Base-by-base conservation (phyloP, 64 coral and sea anemone genomes). In the Stylophora pistillata region DNA sequence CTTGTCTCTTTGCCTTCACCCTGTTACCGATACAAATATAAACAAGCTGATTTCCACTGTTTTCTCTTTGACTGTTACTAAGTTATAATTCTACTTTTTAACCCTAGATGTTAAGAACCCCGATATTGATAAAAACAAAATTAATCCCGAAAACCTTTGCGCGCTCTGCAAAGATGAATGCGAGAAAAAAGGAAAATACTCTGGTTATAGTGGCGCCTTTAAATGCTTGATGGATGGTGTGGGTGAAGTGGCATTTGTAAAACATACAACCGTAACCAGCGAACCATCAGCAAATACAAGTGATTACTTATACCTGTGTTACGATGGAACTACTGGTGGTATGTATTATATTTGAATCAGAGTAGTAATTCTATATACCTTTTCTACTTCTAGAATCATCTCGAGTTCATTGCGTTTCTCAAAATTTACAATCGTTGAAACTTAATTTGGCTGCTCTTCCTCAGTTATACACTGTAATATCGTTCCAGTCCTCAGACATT, bases 181-280 rank as follows among this genome's bases (percentile, higher is more conserved):
- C 53, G 28, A 10, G 13, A 58, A 14, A 15, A 3, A 2, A 2
- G 72, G 86, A 21, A 25, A 26, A 0, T 95, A 81, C 52, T 87
- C 56, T 17, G 58, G 29, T 30, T 91, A 91, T 13, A 5, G 25
- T 72, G 93, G 93, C 12, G 93, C 93, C 2, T 91, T 95, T 56
- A 76, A 60, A 16, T 95, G 93, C 57, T 66, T 95, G 88, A 30
- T 29, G 1, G 71, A 82, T 18, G 76, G 23, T 21, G 23, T 37
- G 26, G 93, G 93, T 10, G 84, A 91, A 0, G 88, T 95, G 16
- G 88, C 93, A 18, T 95, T 95, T 30, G 52, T 95, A n/a, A 95
- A 95, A 64, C 93, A 95, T 10, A 70, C 86, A 1, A 95, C 93
- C 0, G 63, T 78, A 0, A 64, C 25, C 54, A 74, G 78, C 3